These are phyloP conservation scores for Asteroscopus sphinx DNA, from an alignment of 2,888 invertebrate genomes.

Conservation along the genomic window DNA sequence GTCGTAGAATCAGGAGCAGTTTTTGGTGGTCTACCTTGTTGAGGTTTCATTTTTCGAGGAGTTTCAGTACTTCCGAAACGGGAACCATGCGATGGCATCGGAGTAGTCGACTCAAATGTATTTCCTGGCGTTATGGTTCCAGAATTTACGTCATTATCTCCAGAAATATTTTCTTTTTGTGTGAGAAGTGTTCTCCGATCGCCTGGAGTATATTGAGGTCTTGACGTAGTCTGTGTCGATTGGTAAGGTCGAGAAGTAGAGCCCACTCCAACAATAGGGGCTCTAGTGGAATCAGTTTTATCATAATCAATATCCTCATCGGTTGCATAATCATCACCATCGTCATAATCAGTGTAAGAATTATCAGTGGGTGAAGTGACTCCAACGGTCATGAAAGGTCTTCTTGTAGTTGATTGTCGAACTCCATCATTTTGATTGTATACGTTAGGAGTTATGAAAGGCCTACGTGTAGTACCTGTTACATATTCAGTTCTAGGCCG, in stretches of 20 bases:
- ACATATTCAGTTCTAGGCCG: constrained; percentile 7
- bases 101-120: constrained; percentile 47
- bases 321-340: constrained; percentile 20
- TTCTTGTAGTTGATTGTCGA: constrained; percentile 22
- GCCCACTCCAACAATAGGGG: not conserved
- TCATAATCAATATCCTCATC: constrained; percentile 18
- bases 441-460: constrained; percentile 42
- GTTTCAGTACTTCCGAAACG: constrained; percentile 32
- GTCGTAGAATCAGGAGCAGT: not conserved
- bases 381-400: constrained; percentile 44
- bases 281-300: constrained; percentile 3
- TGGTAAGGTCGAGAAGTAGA: constrained; percentile 15
- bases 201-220: constrained; percentile 12
- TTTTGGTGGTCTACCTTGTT: constrained; percentile 5
- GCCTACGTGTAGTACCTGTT: constrained; percentile 28
- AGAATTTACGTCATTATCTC: constrained; percentile 1
- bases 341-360: constrained; percentile 39
- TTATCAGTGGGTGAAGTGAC: constrained; percentile 24
- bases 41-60: constrained; percentile 5
- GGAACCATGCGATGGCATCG: constrained; percentile 43
- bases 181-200: constrained; percentile 2
- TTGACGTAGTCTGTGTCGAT: constrained; percentile 10
- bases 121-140: constrained; percentile 11
- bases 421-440: constrained; percentile 14
- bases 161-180: constrained; percentile 21